These are phyloP conservation scores for Cranoglanis bouderius DNA, from an alignment of 2,113 vertebrate genomes.

Conservation along the genomic window DNA sequence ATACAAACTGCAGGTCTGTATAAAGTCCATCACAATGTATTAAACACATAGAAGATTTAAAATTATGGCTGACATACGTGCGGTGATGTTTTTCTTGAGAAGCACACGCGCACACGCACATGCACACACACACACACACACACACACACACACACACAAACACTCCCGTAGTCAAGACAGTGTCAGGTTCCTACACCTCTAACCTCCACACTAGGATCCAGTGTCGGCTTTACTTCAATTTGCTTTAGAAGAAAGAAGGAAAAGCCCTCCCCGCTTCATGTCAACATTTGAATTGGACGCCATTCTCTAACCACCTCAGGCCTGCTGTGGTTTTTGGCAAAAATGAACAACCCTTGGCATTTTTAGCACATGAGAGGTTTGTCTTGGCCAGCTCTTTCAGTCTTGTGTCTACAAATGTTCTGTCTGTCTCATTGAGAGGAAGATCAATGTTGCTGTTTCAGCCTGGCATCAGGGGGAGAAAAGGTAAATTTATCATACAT, in stretches of 20 bases:
- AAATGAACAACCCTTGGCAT: constrained; percentile 51
- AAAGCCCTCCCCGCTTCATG: constrained; percentile 30
- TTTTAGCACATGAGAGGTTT: constrained; percentile 58
- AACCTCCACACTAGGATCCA: constrained; percentile 36
- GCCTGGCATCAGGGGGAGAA: constrained; percentile 30
- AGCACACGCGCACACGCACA: background rate
- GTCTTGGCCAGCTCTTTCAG: constrained; percentile 44
- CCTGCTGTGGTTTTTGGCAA: constrained; percentile 56
- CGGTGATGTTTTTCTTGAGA: constrained; percentile 15
- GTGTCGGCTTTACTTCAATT: constrained; percentile 38
- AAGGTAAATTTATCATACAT: constrained; percentile 44
- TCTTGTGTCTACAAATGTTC: constrained; percentile 57
- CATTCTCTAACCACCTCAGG: constrained; percentile 51
- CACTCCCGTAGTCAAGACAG: constrained; percentile 33
- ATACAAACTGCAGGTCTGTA: constrained; percentile 44
- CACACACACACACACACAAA: constrained; percentile 19
- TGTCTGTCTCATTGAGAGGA: constrained; percentile 54
- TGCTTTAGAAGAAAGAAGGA: constrained; percentile 38
- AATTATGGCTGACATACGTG: constrained; percentile 9
- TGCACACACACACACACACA: constrained; percentile 20
- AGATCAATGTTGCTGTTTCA: constrained; percentile 53
- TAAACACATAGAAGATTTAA: constrained; percentile 19
- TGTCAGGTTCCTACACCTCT: constrained; percentile 31
- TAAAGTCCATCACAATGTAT: constrained; percentile 25
- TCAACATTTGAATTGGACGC: constrained; percentile 58